Evolutionary conservation across 2,797 vertebrate species (phyloP).

Genomic region (Meda fulgida): DNA sequence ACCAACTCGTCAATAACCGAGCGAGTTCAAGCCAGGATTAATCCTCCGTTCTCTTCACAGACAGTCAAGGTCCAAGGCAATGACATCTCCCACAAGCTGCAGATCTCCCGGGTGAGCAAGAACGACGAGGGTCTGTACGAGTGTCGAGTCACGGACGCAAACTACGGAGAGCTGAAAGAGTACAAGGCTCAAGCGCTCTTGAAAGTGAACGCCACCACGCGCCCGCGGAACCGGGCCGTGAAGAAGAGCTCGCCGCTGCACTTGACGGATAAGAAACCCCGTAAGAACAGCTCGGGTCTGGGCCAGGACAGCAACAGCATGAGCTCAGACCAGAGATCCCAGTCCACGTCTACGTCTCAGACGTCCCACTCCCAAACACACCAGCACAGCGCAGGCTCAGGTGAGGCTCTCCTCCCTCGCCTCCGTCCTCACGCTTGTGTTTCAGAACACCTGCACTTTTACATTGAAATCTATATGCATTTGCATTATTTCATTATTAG

Average conservation of each 20-base stretch:
- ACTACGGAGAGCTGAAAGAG: constrained; percentile 91
- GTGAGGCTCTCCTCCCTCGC: constrained; percentile 75
- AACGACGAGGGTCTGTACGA: constrained; percentile 93
- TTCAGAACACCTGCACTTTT: too few relatives aligned
- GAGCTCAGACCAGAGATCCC: constrained; percentile 83
- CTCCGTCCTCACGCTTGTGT: too few relatives aligned
- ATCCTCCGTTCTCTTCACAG: constrained; percentile 74
- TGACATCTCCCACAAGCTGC: constrained; percentile 96
- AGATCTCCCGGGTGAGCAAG: constrained; percentile 92
- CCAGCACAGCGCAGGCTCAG: constrained; percentile 94
- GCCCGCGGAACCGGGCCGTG: constrained; percentile 83
- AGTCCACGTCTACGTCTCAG: constrained; percentile 86
- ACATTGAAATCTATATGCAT: too few relatives aligned
- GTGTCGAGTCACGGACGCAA: constrained; percentile 92
- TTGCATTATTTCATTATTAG: too few relatives aligned
- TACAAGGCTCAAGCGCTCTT: constrained; percentile 94
- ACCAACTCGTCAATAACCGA: too few relatives aligned
- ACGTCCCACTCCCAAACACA: constrained; percentile 86
- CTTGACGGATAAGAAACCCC: constrained; percentile 90
- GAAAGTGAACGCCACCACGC: constrained; percentile 86
- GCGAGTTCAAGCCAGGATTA: too few relatives aligned
- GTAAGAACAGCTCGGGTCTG: constrained; percentile 81
- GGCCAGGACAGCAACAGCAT: constrained; percentile 80
- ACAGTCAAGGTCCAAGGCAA: constrained; percentile 97
- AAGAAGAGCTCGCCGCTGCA: constrained; percentile 93